phyloP scores from a whole-genome alignment of 2,888 invertebrate genomes.

The Clitarchus hookeri region DNA sequence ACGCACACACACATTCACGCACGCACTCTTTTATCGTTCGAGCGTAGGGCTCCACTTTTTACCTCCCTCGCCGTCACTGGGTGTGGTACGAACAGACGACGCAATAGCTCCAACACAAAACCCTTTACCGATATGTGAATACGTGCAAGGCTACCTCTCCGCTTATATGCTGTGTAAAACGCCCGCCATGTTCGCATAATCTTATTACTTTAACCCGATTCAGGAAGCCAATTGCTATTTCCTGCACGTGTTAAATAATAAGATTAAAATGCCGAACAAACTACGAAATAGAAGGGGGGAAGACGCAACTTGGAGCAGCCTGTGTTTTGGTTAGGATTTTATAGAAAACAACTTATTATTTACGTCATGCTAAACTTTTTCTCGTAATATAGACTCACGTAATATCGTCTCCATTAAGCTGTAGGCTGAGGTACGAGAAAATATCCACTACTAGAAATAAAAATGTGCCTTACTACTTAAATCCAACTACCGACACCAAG shows the following conservation, averaged over 20 bases:
- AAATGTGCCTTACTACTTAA: constrained; percentile 23
- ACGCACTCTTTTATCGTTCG: constrained; percentile 36
- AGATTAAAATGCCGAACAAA: constrained; percentile 69
- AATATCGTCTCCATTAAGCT: constrained; percentile 36
- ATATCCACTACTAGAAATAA: neutral
- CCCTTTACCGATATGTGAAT: constrained; percentile 50
- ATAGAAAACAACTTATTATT: constrained; percentile 27
- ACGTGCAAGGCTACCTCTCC: constrained; percentile 64
- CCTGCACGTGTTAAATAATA: constrained; percentile 69
- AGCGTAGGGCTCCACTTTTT: constrained; percentile 32
- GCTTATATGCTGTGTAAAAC: constrained; percentile 58
- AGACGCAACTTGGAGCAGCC: constrained; percentile 60
- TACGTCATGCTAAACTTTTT: constrained; percentile 22
- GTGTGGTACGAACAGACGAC: constrained; percentile 63
- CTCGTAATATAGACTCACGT: constrained; percentile 32
- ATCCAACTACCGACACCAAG: constrained; percentile 55
- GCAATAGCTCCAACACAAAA: constrained; percentile 64
- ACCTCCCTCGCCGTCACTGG: constrained; percentile 52
- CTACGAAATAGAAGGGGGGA: constrained; percentile 64
- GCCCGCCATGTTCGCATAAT: constrained; percentile 67
- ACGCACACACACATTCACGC: constrained; percentile 42
- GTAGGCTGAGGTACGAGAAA: constrained; percentile 16
- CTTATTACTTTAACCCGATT: constrained; percentile 80
- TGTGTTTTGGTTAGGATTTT: constrained; percentile 64
- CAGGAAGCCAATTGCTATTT: constrained; percentile 71